Evolutionary conservation across 2,113 vertebrate genomes (phyloP), one percentile per base, ranked within the genome.

Genomic region (Mobula hypostoma): DNA sequence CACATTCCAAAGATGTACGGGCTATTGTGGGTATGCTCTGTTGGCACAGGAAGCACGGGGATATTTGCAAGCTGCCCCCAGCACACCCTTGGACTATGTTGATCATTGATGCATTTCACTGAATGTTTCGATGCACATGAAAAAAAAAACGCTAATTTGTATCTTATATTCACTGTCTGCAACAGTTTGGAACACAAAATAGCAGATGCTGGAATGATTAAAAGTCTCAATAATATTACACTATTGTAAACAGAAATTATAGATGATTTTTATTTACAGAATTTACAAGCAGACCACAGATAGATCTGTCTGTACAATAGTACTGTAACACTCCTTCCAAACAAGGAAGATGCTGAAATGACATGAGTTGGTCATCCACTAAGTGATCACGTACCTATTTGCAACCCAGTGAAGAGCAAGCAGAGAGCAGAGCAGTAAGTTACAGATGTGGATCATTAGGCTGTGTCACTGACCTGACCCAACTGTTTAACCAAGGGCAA

Each of bases 231-330:
- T 61, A 63, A 88, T n/a, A 32, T 66, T 36, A 90, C 66, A 63
- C 6, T 63, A 27, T 14, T 3, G 27, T n/a, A 90, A 90, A 68
- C 0, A 94, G 0, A 92, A 94, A 68, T 95, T 94, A n/a, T 96
- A 96, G 94, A 97, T 97, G 97, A 97, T 95, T 78, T 91, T 96
- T 97, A 97, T 97, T 97, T 95, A 97, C 96, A 96, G 95, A 95
- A 96, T 96, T 95, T 96, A 96, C 95, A 97, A 94, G 95, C 68
- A 95, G 95, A 14, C 85, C 95, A 95, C 90, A 95, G 70, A 93
- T 76, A 36, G 74, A 93, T 93, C 68, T 93, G 48, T 93, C 48
- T 48, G 3, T 48, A 32, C 91, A 76, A 24, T 74, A 93, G 74
- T 76, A 93, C 36, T 76, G 36, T 93, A 93, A 93, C 40, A 66